Base-by-base conservation (phyloP, 2,888 invertebrate species). In the Parnassius smintheus region DNA sequence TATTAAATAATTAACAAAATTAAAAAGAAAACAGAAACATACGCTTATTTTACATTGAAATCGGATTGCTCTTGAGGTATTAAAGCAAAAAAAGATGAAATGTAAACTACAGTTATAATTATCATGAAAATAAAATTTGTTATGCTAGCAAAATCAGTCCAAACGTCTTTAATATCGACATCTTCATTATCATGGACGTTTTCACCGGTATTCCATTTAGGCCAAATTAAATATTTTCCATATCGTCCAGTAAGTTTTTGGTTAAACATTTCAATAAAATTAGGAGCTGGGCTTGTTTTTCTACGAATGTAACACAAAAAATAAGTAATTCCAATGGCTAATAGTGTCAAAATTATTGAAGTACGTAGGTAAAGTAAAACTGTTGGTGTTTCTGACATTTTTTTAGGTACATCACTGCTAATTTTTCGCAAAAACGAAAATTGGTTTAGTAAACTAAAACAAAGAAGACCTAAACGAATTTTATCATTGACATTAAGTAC, bases 291-390 rank as follows among this genome's bases (percentile, higher is more conserved):
- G 0, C 55, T 65, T 1, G 57, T 61, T 35, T 52, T 59, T 35
- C n/a, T 53, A n/a, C 8, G 35, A 4, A 59, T n/a, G 9, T 53
- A 25, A 11, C 18, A 13, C 12, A 59, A 67, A n/a, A 68, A 4
- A 1, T 80, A 68, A 1, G 79, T 75, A 0, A 77, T 41, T 10
- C 76, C 12, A 2, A 80, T 22, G 2, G 71, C 61, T 11, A 75
- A n/a, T 0, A 67, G n/a, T 0, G 76, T 78, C 18, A 81, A 58
- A 46, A 80, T 13, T 10, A 78, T 35, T 1, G 83, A 85, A 0
- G 70, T 70, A 2, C 76, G 70, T 9, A 77, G 74, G 54, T 78
- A 85, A 1, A 75, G 56, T 4, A 86, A 18, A 35, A 87, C 66
- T 0, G 61, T 67, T 0, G 87, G 88, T 0, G 72, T 60, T 3